Evolutionary conservation across 92 coral and sea anemone genomes (phyloP), one percentile per base, ranked within the genome.

Genomic region (Metridium senile): DNA sequence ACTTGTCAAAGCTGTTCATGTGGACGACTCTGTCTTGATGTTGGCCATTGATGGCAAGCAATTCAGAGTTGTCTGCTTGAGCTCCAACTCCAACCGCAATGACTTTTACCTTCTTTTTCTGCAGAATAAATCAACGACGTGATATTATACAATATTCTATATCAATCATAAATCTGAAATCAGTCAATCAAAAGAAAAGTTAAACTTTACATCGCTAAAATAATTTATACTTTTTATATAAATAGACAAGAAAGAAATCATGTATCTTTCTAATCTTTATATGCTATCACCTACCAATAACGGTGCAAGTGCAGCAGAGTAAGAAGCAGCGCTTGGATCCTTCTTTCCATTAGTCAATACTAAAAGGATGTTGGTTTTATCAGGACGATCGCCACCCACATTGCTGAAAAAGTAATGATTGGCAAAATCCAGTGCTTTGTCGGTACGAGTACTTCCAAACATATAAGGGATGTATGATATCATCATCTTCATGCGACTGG

Each of bases 291-390:
- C 49, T 33, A 89, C 93, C 80, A 66, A 56, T 29, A 89, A 49
- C 7, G 85, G 90, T 1, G 62, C 81, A 7, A 89, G 85, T 10
- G 78, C 90, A 21, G 27, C 46, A 1, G 73, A 65, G 68, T 86
- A 89, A 39, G 89, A 69, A 30, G 73, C 66, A 33, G 85, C 85
- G 23, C 80, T 80, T 9, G 33, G 33, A 64, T 80, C 82, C 6
- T 87, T 86, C 72, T 82, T 86, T 16, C 94, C 94, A 66, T 90
- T 85, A 1, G 94, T 90, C 78, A 90, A 74, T 26, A 90, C 94
- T 51, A 90, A 75, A 32, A 90, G 77, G 29, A 90, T 91, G 35
- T 80, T 83, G 0, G 88, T 74, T 16, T 59, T 83, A 77, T 83
- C 79, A 3, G 62, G 59, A 19, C 94, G 88, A 46, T 70, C 78